Conservation (phyloP, 2,113 vertebrate species). For the Athene noctua region DNA sequence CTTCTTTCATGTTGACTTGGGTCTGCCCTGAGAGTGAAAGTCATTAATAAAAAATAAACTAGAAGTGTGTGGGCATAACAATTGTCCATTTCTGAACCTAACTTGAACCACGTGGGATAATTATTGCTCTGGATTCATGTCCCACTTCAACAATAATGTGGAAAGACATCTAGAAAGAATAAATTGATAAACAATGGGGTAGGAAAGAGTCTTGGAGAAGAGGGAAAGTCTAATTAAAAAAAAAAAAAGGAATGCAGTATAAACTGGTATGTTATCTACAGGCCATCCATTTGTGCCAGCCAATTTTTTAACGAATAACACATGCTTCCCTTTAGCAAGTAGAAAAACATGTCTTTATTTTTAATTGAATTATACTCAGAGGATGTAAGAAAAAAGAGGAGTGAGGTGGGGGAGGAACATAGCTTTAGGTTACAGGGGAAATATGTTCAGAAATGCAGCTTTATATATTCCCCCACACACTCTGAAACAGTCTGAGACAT, state of each 20-base stretch:
- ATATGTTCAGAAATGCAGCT: not conserved
- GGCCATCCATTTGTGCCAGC: conserved; percentile 14
- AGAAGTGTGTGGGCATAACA: not conserved
- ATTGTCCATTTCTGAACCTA: not conserved
- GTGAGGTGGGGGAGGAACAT: not conserved
- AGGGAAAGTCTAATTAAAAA: not conserved
- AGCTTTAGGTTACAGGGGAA: conserved; percentile 14
- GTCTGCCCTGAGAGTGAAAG: not conserved
- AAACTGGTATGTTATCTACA: conserved; percentile 24
- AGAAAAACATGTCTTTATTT: conserved; percentile 41
- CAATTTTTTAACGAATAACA: conserved; percentile 37
- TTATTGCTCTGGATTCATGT: not conserved
- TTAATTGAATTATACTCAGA: conserved; percentile 56
- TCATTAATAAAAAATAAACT: not conserved
- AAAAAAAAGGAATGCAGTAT: not conserved
- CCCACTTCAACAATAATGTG: not conserved
- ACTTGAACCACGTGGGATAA: not conserved
- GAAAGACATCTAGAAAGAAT: not conserved
- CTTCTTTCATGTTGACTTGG: not conserved
- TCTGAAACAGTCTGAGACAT: not conserved
- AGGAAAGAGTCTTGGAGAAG: not conserved
- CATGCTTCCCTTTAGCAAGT: conserved; percentile 33
- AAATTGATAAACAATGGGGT: not conserved
- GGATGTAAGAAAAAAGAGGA: conserved; percentile 14
- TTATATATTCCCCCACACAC: not conserved